A percentile compares a stretch with the other conserved stretches of the same genome.
phyloP scores from a whole-genome alignment of 2,888 invertebrate genomes.

The Acleris sparsana region DNA sequence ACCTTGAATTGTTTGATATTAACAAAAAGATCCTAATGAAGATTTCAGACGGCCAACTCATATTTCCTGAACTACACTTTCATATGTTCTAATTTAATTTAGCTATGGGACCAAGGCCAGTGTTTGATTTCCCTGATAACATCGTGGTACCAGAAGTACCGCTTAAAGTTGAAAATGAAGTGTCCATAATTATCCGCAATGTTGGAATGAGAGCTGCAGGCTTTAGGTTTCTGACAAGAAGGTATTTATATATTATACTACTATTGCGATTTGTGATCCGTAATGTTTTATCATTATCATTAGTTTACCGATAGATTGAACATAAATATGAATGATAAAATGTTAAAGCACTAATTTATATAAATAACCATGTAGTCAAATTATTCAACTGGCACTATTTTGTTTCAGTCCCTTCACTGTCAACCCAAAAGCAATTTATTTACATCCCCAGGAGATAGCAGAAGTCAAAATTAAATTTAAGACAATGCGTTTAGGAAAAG shows the following conservation, averaged over 20 bases:
- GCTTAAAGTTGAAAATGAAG: conserved; percentile 62
- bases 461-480: conserved; percentile 79
- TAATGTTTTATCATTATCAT: not conserved
- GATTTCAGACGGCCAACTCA: no score
- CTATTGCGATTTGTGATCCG: no score
- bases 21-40: no score
- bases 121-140: conserved; percentile 70
- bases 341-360: not conserved
- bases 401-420: conserved; percentile 78
- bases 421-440: conserved; percentile 76
- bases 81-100: conserved; percentile 30
- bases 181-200: conserved; percentile 57
- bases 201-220: conserved; percentile 61
- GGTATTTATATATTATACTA: conserved; percentile 48
- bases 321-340: no score
- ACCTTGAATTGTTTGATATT: no score
- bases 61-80: no score
- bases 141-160: conserved; percentile 62
- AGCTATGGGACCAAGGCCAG: conserved; percentile 74
- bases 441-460: conserved; percentile 74
- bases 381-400: not conserved
- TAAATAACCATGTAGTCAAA: not conserved
- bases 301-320: no score
- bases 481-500: conserved; percentile 72
- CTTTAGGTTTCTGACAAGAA: conserved; percentile 62